Conservation (phyloP, 2,797 vertebrate genomes). For the Loris lydekkerianus region DNA sequence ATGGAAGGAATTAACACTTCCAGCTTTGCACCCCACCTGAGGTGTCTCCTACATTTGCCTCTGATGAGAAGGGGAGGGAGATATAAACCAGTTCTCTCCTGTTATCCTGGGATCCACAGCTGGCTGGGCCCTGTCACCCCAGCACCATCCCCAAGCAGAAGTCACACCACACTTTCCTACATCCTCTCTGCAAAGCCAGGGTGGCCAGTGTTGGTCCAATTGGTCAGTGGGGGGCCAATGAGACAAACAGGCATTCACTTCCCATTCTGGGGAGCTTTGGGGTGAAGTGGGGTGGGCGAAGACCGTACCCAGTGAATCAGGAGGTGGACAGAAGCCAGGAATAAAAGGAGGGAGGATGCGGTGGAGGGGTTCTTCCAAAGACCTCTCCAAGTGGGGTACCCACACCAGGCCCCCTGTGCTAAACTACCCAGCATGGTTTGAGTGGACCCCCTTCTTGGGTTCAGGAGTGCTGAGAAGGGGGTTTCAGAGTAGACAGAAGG, state of each 20-base stretch:
- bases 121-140: not conserved
- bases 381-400: not conserved
- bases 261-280: not conserved
- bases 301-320: not conserved
- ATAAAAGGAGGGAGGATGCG: not conserved
- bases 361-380: not conserved
- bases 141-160: not conserved
- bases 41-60: rapidly evolving
- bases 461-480: not conserved
- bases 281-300: not conserved
- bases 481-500: not conserved
- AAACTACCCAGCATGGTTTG: not conserved
- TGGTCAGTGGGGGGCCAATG: not conserved
- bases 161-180: not conserved
- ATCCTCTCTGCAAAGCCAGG: not conserved
- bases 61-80: not conserved
- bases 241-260: not conserved
- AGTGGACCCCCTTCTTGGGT: not conserved
- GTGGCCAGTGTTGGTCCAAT: not conserved
- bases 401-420: rapidly evolving
- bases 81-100: not conserved
- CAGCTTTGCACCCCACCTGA: rapidly evolving
- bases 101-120: not conserved
- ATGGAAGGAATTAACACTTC: not conserved
- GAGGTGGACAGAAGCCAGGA: not conserved